Percentiles rank a stretch among this genome's conserved stretches.
These are phyloP conservation scores for Oreochromis spilurus DNA, from an alignment of 2,113 vertebrate species.

Conservation along the genomic window DNA sequence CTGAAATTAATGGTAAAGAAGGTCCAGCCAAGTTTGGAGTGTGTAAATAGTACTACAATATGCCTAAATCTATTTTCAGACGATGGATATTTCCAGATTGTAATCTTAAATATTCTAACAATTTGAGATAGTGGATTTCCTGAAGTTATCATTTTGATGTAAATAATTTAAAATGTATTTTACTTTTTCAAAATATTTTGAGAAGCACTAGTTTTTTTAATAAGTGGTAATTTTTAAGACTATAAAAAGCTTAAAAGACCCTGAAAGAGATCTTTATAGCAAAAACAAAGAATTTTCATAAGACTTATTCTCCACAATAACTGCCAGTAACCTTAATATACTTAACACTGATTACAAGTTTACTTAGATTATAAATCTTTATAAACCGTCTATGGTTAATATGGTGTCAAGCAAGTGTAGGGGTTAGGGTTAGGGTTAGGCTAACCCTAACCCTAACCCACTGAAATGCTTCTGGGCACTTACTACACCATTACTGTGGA, in stretches of 20 bases:
- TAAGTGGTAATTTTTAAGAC: background rate
- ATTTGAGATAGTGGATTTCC: background rate
- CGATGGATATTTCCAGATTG: fast-evolving
- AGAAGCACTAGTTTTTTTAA: background rate
- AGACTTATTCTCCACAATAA: background rate
- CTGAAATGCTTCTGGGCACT: background rate
- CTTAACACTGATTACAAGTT: background rate
- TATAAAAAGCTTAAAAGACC: background rate
- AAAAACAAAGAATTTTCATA: background rate
- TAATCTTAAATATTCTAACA: background rate
- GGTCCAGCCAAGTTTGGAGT: background rate
- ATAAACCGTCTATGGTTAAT: background rate
- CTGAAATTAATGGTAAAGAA: background rate
- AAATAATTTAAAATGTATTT: background rate
- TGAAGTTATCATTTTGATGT: background rate
- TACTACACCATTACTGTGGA: background rate
- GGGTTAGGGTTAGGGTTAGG: too few species aligned
- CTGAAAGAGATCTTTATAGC: background rate
- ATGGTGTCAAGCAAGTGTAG: background rate
- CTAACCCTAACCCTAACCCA: background rate
- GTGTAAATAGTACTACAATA: background rate
- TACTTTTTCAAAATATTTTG: background rate
- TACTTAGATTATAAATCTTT: background rate
- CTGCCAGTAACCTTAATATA: background rate
- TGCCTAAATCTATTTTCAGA: background rate